These are phyloP conservation scores for Hypothenemus hampei DNA, from an alignment of 1,140 invertebrate species.

Conservation along the genomic window DNA sequence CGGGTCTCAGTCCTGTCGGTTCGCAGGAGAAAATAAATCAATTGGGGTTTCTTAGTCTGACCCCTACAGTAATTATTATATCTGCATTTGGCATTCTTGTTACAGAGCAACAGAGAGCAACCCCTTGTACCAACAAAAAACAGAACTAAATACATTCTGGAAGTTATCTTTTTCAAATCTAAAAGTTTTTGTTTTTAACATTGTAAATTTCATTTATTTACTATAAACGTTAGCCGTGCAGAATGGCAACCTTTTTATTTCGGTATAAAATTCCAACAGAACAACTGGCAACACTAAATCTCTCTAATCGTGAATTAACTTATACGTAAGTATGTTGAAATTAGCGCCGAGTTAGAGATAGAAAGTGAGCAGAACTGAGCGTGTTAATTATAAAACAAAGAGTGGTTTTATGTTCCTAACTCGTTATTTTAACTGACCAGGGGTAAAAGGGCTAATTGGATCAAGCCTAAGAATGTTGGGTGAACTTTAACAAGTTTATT, in stretches of 20 bases:
- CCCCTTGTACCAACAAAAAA: constrained; percentile 2
- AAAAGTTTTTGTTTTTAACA: no score
- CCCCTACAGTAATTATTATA: constrained; percentile 22
- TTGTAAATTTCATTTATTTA: no score
- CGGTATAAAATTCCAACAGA: no score
- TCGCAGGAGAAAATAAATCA: constrained; percentile 21
- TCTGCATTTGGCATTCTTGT: constrained; percentile 11
- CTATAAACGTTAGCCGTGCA: no score
- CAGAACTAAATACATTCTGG: neutral
- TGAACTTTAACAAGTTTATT: neutral
- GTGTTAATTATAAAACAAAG: neutral
- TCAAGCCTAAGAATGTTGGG: neutral
- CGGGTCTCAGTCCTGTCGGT: constrained; percentile 11
- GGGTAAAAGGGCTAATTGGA: neutral
- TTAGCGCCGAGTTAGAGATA: neutral
- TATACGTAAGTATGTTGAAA: constrained; percentile 3
- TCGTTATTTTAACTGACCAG: neutral
- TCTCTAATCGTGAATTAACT: constrained; percentile 2
- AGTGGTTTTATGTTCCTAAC: neutral
- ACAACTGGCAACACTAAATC: no score
- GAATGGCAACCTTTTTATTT: no score
- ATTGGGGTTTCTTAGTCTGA: constrained; percentile 17
- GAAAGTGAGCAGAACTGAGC: neutral
- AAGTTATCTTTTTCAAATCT: no score
- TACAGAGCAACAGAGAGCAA: neutral